Percentiles rank a stretch among this genome's conserved stretches.
Conservation (phyloP, 2,113 vertebrate species). For the Cyprinodon tularosa region DNA sequence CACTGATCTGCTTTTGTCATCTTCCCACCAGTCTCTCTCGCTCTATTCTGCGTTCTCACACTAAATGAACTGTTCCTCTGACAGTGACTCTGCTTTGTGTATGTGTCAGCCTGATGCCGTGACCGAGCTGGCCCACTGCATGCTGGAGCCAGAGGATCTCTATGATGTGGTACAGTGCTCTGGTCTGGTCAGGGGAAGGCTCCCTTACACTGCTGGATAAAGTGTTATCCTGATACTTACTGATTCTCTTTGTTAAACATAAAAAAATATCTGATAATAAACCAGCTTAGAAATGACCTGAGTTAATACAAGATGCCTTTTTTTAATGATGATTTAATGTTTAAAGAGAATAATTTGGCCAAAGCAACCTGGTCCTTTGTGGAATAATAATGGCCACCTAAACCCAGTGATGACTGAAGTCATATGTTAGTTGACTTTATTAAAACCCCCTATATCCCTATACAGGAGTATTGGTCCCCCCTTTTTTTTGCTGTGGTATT, state of each 20-base stretch:
- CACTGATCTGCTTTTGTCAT: slow-evolving; percentile 72
- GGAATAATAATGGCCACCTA: no score
- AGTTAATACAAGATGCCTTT: no score
- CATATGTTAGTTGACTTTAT: no score
- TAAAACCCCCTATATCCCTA: no score
- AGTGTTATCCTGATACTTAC: background rate
- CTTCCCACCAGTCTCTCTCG: slow-evolving; percentile 22
- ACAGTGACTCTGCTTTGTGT: slow-evolving; percentile 47
- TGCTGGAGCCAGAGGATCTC: slow-evolving; percentile 83
- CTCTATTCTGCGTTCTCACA: slow-evolving; percentile 27
- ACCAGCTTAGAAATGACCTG: background rate
- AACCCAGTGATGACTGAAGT: no score
- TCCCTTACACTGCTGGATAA: background rate
- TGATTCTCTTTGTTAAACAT: no score
- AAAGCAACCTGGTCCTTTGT: no score
- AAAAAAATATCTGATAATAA: no score
- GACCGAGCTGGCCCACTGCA: slow-evolving; percentile 85
- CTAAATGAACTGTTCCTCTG: slow-evolving; percentile 40
- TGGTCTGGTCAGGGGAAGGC: slow-evolving; percentile 30
- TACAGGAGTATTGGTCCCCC: background rate
- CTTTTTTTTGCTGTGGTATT: background rate
- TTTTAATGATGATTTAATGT: no score
- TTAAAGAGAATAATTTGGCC: no score
- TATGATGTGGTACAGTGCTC: slow-evolving; percentile 81
- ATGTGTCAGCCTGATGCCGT: slow-evolving; percentile 81